These are phyloP conservation scores for Frieseomelitta varia DNA, from an alignment of 1,140 invertebrate genomes.

Conservation along the genomic window DNA sequence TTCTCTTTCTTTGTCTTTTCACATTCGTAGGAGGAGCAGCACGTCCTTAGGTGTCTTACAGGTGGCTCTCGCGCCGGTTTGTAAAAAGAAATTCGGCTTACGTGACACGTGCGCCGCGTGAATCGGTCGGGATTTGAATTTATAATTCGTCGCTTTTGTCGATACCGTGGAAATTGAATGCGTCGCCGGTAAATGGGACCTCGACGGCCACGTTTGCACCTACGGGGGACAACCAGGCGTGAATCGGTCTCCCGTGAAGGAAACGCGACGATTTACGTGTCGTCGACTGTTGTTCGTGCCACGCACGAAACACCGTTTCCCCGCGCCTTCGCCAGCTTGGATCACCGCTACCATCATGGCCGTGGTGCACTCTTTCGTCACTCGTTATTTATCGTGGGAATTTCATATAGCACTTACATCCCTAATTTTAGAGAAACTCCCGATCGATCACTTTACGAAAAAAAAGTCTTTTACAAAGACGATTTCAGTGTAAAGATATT, in stretches of 20 bases:
- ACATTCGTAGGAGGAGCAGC: slow-evolving; percentile 1
- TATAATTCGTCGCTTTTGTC: slow-evolving; percentile 77
- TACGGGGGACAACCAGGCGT: slow-evolving; percentile 41
- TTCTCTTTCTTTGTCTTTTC: background rate
- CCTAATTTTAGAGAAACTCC: no score
- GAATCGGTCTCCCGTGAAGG: slow-evolving; percentile 57
- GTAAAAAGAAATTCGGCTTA: slow-evolving; percentile 70
- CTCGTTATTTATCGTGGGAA: background rate
- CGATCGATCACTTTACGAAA: no score
- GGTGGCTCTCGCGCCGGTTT: slow-evolving; percentile 63
- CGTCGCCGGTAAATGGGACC: slow-evolving; percentile 70
- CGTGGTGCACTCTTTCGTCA: background rate
- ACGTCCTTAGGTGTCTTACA: slow-evolving; percentile 50
- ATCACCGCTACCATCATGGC: background rate
- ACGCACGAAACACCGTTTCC: background rate
- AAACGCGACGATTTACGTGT: slow-evolving; percentile 32
- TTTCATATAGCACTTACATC: no score
- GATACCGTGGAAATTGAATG: slow-evolving; percentile 77
- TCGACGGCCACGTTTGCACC: slow-evolving; percentile 54
- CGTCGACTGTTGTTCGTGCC: background rate
- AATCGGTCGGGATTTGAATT: slow-evolving; percentile 73
- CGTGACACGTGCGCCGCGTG: slow-evolving; percentile 71
- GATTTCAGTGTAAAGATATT: no score
- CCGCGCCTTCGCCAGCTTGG: no score
- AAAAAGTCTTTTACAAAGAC: no score